These are phyloP conservation scores for Phenganax stokvisi DNA, from an alignment of 92 coral and sea anemone species.

Conservation along the genomic window DNA sequence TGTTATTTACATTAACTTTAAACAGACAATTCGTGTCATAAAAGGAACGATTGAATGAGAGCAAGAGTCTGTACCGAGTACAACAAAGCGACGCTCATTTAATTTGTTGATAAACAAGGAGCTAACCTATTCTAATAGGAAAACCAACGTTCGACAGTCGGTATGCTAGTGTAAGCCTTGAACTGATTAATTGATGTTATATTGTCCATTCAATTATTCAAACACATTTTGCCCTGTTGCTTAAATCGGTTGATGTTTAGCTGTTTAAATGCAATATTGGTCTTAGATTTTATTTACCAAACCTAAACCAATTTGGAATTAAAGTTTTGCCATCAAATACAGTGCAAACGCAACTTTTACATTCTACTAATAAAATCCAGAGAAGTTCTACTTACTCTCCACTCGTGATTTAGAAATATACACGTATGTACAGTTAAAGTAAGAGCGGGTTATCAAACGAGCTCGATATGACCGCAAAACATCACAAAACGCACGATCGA, in stretches of 20 bases:
- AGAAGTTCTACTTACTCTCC: neutral
- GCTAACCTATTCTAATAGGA: neutral
- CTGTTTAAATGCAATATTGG: constrained; percentile 27
- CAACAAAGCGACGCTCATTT: constrained; percentile 15
- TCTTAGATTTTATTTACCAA: neutral
- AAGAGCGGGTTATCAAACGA: constrained; percentile 21
- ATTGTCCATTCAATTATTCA: neutral
- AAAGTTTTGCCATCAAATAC: neutral
- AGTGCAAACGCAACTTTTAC: neutral
- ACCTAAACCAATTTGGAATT: neutral
- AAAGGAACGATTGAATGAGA: neutral
- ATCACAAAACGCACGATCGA: constrained; percentile 12
- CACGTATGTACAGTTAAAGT: constrained; percentile 18
- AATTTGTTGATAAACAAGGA: neutral
- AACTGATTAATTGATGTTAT: neutral
- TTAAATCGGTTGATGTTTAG: neutral
- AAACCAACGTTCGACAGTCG: neutral
- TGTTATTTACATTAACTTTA: neutral
- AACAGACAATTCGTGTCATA: neutral
- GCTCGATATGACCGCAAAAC: constrained; percentile 26
- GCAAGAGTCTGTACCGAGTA: too few relatives aligned
- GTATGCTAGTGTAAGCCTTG: neutral
- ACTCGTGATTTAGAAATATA: neutral
- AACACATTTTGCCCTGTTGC: constrained; percentile 21
- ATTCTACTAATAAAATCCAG: too few relatives aligned